Evolutionary conservation across 1,140 invertebrate genomes (phyloP), one percentile per base, ranked within the genome.

Genomic region (Megalopta genalis): DNA sequence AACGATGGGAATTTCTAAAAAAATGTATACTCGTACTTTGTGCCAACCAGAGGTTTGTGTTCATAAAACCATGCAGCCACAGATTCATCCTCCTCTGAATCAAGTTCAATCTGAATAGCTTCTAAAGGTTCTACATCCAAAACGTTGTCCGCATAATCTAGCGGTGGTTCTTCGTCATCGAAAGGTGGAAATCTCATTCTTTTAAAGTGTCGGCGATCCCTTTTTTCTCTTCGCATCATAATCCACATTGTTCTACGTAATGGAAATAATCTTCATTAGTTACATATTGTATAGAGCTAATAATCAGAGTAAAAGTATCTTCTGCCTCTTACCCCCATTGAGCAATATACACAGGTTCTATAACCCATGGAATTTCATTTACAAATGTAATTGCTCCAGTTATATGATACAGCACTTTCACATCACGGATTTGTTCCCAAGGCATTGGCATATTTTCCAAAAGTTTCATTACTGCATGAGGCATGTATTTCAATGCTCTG

Each of bases 361-460:
- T 98, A 37, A 99, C 98, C 98, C 98, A 99, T 37, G 99, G 99
- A 89, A 99, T 99, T 95, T 99, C 99, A 94, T 99, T 99, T 12
- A 99, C 98, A 94, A 99, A 99, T 39, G 99, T 99, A 71, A 99
- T 99, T n/a, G 99, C 99, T 80, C 99, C 98, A 18, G 98, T 99
- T 62, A 99, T 99, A 88, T 99, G 99, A 91, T 99, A 99, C 8
- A 99, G 93, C 3, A 99, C 98, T 93, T 98, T 97, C 0, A 99
- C 98, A 94, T 99, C 99, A 85, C 99, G 93, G 82, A 99, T 99
- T 93, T 99, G 99, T 93, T 99, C 99, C 99, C 99, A 99, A 1
- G 99, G 99, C 99, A 99, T 99, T 0, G 99, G 99, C 99, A 99
- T 99, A 90, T 99, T 99, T 93, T 99, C 99, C 76, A 99, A 91